Evolutionary conservation across 1,140 invertebrate species (phyloP).

Genomic region (Nebria ingens): DNA sequence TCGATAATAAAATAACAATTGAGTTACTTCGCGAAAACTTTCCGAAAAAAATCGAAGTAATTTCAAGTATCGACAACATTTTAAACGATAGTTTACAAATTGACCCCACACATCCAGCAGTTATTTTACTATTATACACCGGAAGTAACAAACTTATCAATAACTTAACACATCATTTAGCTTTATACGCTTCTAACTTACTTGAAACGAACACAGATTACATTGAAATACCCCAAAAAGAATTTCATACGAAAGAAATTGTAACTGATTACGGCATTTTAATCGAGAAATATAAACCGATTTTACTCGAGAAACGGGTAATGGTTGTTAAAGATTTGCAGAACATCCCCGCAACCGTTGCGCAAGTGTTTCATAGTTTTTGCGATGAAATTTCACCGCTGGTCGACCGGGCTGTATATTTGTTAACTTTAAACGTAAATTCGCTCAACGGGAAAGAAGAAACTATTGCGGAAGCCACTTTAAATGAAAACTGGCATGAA

Average conservation of each 20-base stretch:
- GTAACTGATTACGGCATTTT: slow-evolving; percentile 34
- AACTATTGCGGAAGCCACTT: slow-evolving; percentile 18
- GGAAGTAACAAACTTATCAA: neutral
- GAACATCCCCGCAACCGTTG: slow-evolving; percentile 32
- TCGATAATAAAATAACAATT: too few relatives aligned
- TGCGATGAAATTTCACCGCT: slow-evolving; percentile 42
- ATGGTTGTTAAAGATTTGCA: slow-evolving; percentile 39
- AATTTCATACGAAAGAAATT: slow-evolving; percentile 18
- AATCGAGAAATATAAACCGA: slow-evolving; percentile 31
- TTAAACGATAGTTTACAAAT: too few relatives aligned
- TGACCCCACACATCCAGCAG: slow-evolving; percentile 8
- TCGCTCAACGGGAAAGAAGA: slow-evolving; percentile 14
- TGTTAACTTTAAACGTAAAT: slow-evolving; percentile 37
- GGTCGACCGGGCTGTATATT: slow-evolving; percentile 36
- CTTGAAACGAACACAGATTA: neutral
- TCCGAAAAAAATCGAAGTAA: too few relatives aligned
- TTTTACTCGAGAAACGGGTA: slow-evolving; percentile 20
- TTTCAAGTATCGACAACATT: too few relatives aligned
- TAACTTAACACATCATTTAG: neutral
- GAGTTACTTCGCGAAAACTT: too few relatives aligned
- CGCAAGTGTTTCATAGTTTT: slow-evolving; percentile 43
- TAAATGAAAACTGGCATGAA: slow-evolving; percentile 22
- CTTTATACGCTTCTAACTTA: neutral
- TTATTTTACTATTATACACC: neutral
- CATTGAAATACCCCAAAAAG: neutral